Conservation (phyloP, 2,113 vertebrate species). For the Sinocyclocheilus anshuiensis region DNA sequence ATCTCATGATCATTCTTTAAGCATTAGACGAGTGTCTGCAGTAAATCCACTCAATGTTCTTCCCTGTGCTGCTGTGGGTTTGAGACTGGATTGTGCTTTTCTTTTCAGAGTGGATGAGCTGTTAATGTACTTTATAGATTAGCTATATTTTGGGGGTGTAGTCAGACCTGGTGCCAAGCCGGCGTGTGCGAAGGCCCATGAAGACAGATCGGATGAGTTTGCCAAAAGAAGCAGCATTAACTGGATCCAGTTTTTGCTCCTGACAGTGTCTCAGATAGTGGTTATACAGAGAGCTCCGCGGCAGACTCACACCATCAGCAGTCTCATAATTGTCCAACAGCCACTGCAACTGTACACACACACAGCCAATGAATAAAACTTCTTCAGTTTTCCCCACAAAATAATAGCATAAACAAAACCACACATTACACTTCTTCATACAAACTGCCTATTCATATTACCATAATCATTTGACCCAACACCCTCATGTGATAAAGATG, state of each 20-base stretch:
- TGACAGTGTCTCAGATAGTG: slow-evolving; percentile 97
- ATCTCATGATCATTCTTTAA: slow-evolving; percentile 35
- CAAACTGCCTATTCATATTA: background rate
- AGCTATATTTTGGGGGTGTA: background rate
- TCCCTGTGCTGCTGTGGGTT: background rate
- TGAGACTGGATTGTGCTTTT: background rate
- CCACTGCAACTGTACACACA: slow-evolving; percentile 88
- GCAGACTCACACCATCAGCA: slow-evolving; percentile 92
- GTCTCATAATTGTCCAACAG: slow-evolving; percentile 97
- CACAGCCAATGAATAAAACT: slow-evolving; percentile 31
- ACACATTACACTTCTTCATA: background rate
- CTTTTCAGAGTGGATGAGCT: background rate
- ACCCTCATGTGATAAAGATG: background rate
- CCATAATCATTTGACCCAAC: background rate
- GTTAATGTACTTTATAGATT: background rate
- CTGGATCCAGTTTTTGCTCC: slow-evolving; percentile 96
- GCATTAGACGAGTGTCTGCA: slow-evolving; percentile 13
- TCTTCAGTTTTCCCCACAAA: background rate
- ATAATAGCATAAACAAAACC: background rate
- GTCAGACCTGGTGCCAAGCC: slow-evolving; percentile 91
- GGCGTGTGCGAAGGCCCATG: slow-evolving; percentile 93
- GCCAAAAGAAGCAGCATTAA: slow-evolving; percentile 96
- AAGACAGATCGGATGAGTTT: slow-evolving; percentile 98
- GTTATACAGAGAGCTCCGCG: slow-evolving; percentile 93
- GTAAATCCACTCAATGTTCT: background rate